A percentile compares a stretch with the other conserved stretches of the same genome.
Evolutionary conservation across 2,113 vertebrate genomes (phyloP).

Genomic region (Caretta caretta): DNA sequence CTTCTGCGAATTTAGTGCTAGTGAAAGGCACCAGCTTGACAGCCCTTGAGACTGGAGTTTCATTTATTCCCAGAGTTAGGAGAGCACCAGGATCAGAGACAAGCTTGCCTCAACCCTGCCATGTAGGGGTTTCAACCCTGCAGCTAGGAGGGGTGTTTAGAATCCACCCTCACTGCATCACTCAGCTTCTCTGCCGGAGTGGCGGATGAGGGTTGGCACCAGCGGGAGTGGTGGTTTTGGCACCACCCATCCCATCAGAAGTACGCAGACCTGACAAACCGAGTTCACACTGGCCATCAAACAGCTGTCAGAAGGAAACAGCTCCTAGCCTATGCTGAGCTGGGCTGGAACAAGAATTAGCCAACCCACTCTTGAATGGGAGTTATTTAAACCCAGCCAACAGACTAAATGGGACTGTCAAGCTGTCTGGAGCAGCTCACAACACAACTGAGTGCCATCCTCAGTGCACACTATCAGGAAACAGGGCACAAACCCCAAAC

Average conservation of each 20-base stretch:
- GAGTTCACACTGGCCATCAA: background rate
- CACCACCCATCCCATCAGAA: background rate
- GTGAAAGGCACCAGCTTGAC: background rate
- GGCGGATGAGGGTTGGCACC: rapidly evolving
- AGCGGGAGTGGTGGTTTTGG: rapidly evolving
- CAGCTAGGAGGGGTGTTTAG: background rate
- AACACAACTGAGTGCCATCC: too few species aligned
- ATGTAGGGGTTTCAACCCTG: rapidly evolving
- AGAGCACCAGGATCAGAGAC: background rate
- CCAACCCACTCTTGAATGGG: background rate
- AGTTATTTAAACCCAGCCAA: background rate
- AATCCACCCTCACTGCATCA: background rate
- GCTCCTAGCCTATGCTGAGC: background rate
- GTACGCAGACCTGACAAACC: background rate
- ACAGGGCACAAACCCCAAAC: too few species aligned
- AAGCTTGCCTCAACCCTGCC: background rate
- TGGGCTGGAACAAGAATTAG: background rate
- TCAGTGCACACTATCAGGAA: too few species aligned
- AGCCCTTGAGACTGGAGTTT: background rate
- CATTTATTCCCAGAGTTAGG: background rate
- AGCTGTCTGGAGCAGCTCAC: too few species aligned
- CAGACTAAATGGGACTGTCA: background rate
- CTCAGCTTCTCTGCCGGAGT: background rate
- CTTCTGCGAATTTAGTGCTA: background rate
- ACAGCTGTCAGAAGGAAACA: background rate